Evolutionary conservation across 2,888 invertebrate genomes (phyloP), one percentile per base, ranked within the genome.

Genomic region (Orthonevra nobilis): DNA sequence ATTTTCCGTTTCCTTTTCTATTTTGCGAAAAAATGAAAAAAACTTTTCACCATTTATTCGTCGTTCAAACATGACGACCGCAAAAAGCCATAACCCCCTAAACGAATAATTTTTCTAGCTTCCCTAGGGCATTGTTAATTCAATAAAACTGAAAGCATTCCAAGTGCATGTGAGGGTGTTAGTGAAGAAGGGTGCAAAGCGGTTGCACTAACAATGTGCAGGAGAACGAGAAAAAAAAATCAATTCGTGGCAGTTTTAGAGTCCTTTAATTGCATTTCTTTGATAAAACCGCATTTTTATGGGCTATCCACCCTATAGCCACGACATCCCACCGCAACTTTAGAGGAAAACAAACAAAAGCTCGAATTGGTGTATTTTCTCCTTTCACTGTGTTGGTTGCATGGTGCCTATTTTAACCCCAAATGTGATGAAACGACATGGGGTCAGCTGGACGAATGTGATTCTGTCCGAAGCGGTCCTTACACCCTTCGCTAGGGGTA

Each of bases 211-310:
- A 17, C 1, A n/a, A 7, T 9, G 10, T n/a, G 10, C 6, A 26
- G 23, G 38, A 28, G 9, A 10, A 40, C 6, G 56, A 10, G 7
- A 26, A 14, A 14, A 46, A 52, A 40, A 77, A 77, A 77, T 77
- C 77, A 77, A 72, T 77, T 72, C 72, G 73, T 73, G 72, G 79
- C 60, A 79, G 54, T 73, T 72, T 72, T 73, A 73, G 61, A 61
- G 50, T 54, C 77, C 66, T 79, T 66, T 73, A 79, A 79, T 73
- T 73, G 79, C 79, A 79, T 79, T 79, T 79, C 77, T 79, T 77
- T 66, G 72, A 44, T 79, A 46, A 61, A 36, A 73, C 79, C 79
- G 73, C 79, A 79, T 79, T 79, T 79, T 79, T 79, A 79, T 73
- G 79, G 72, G 79, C 56, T 61, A 73, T 56, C 77, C 75, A 26